These are phyloP conservation scores for Athalia cordata DNA, from an alignment of 2,888 invertebrate species.

Conservation along the genomic window DNA sequence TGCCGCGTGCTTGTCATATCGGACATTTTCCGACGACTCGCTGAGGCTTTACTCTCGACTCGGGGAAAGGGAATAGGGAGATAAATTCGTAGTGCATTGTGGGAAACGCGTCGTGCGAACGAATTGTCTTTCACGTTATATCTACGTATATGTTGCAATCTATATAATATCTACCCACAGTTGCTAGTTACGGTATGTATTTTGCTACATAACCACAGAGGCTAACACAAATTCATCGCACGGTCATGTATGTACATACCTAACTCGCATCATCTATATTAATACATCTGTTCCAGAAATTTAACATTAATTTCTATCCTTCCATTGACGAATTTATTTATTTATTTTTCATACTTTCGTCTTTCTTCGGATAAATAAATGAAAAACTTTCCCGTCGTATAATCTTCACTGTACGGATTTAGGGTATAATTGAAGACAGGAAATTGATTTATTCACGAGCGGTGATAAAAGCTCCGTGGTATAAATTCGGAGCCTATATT, in stretches of 20 bases:
- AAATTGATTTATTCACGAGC: constrained; percentile 37
- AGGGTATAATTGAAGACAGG: constrained; percentile 23
- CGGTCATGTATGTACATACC: not conserved
- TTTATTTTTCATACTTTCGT: too few relatives aligned
- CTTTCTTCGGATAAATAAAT: too few relatives aligned
- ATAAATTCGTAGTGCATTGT: constrained; percentile 32
- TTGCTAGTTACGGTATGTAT: not conserved
- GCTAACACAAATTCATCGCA: too few relatives aligned
- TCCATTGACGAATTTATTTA: too few relatives aligned
- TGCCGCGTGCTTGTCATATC: constrained; percentile 44
- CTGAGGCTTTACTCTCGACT: constrained; percentile 4
- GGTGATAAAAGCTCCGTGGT: constrained; percentile 4
- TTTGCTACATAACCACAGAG: too few relatives aligned
- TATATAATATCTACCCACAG: too few relatives aligned
- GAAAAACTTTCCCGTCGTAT: too few relatives aligned
- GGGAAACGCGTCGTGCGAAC: constrained; percentile 17
- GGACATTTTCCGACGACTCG: constrained; percentile 33
- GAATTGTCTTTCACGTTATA: constrained; percentile 10
- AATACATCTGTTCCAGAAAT: not conserved
- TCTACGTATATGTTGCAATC: too few relatives aligned
- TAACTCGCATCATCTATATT: not conserved
- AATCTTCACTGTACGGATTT: not conserved
- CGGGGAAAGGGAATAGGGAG: not conserved
- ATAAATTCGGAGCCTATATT: not conserved
- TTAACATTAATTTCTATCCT: too few relatives aligned